Evolutionary conservation across 2,113 vertebrate genomes (phyloP).

Genomic region (Indicator indicator): DNA sequence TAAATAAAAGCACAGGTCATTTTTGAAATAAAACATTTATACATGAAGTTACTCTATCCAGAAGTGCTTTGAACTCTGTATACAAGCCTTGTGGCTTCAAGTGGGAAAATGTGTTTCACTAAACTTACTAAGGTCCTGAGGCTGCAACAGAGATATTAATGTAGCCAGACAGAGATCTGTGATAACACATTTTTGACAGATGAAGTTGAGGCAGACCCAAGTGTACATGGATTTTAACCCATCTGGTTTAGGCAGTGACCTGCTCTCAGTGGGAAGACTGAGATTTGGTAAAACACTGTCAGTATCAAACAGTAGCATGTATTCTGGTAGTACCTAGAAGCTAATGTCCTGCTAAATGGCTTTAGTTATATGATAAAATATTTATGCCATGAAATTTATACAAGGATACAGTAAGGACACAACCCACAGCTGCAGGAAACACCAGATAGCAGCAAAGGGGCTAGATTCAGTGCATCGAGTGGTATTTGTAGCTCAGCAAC

Average conservation of each 20-base stretch:
- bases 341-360: background rate
- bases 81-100: background rate
- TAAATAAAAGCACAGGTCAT: conserved; percentile 37
- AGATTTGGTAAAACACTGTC: background rate
- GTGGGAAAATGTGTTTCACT: background rate
- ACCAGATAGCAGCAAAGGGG: background rate
- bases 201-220: background rate
- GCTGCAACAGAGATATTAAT: background rate
- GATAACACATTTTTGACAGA: background rate
- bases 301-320: background rate
- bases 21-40: conserved; percentile 63
- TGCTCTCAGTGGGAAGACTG: background rate
- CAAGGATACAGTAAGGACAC: background rate
- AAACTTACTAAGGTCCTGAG: background rate
- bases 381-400: background rate
- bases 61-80: conserved; percentile 42
- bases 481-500: background rate
- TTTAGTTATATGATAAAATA: background rate
- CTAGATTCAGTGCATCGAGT: background rate
- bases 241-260: background rate
- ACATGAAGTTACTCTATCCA: background rate
- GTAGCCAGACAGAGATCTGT: background rate
- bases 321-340: background rate
- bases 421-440: background rate
- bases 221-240: background rate